These are phyloP conservation scores for Oxytorus armatus DNA, from an alignment of 2,888 invertebrate species.

Conservation along the genomic window DNA sequence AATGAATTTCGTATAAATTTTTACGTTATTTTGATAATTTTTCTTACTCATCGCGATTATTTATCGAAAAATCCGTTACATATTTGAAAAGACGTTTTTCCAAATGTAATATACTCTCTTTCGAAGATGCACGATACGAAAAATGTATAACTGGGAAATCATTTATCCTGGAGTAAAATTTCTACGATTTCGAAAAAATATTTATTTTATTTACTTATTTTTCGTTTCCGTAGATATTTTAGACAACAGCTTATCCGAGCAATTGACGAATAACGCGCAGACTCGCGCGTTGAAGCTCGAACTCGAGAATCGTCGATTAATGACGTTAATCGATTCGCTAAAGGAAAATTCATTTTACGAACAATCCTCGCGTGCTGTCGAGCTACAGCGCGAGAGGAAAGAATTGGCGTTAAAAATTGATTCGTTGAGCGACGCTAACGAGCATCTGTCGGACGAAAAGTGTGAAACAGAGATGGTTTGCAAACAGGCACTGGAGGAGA, in stretches of 20 bases:
- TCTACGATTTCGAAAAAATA: too few relatives aligned
- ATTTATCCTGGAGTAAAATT: too few relatives aligned
- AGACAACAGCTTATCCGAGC: conserved; percentile 95
- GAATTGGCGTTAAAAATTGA: conserved; percentile 92
- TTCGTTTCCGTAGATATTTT: conserved; percentile 86
- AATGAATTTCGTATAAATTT: too few relatives aligned
- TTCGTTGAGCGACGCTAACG: conserved; percentile 92
- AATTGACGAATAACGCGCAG: conserved; percentile 96
- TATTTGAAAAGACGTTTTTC: too few relatives aligned
- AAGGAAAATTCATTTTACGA: conserved; percentile 93
- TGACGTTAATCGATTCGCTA: conserved; percentile 93
- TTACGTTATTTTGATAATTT: too few relatives aligned
- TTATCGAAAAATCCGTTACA: too few relatives aligned
- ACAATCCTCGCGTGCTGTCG: conserved; percentile 92
- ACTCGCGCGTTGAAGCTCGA: conserved; percentile 94
- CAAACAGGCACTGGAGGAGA: conserved; percentile 93
- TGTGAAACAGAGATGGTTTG: conserved; percentile 92
- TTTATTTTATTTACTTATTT: too few relatives aligned
- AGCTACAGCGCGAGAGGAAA: conserved; percentile 96
- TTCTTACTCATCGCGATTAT: too few relatives aligned
- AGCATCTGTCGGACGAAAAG: conserved; percentile 90
- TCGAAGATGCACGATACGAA: too few relatives aligned
- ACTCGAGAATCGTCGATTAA: conserved; percentile 95
- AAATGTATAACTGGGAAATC: too few relatives aligned
- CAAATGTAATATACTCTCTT: too few relatives aligned